Evolutionary conservation across 2,113 vertebrate genomes (phyloP), one percentile per base, ranked within the genome.

Genomic region (Struthidea cinerea): DNA sequence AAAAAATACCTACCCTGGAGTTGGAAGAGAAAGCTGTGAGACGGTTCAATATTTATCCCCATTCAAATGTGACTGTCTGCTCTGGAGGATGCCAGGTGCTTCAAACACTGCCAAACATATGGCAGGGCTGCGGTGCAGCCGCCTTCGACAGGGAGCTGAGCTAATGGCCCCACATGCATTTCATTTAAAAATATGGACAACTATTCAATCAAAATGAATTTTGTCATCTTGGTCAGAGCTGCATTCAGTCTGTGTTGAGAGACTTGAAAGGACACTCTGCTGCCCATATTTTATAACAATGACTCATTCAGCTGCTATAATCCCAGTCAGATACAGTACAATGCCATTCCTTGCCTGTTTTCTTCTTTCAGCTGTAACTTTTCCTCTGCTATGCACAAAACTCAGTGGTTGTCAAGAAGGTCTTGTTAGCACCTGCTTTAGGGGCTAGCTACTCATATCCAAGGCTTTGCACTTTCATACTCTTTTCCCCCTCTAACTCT

Each of bases 141-240:
- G 50, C 85, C 71, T 50, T 44, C 27, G 2, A 89, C 28, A 1
- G 94, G 73, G 94, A 91, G 85, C 52, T 70, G 78, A 82, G 74
- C 78, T 94, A 95, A 95, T 69, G 90, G 93, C 78, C 78, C 84
- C 93, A 81, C 69, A 53, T 44, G 84, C 87, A 76, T 96, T 96
- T 94, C 71, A 96, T 93, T 95, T 96, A 67, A 96, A 96, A 97
- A 92, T 87, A 92, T 27, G 77, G 82, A 84, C 56, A 75, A 77
- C 60, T 59, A 79, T 94, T 89, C 88, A 93, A 86, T 87, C 87
- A 84, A 86, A 95, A 96, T 64, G 63, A 95, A 80, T 96, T 90
- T 94, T 94, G 91, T 96, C 96, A 96, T 97, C 95, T 90, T 96
- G 87, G 78, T 89, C 87, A 93, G 96, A 88, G 78, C 91, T 68